Conservation (phyloP, 30 jellyfish, hydroid and myxozoan genomes). For the Sanderia malayensis region DNA sequence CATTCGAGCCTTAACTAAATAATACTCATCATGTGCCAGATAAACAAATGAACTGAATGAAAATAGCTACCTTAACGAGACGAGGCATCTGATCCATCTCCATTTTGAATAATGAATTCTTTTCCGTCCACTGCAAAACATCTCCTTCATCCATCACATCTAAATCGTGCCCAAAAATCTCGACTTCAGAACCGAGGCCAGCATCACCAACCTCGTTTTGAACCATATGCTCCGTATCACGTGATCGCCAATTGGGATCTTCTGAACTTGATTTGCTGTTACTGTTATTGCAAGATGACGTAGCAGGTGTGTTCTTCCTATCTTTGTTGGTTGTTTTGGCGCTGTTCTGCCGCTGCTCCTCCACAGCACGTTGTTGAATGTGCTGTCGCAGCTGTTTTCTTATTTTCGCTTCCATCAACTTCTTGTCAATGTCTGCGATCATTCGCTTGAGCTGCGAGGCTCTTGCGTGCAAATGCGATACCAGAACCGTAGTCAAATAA, state of each 20-base stretch:
- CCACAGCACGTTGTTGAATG: constrained; percentile 19
- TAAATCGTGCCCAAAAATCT: constrained; percentile 12
- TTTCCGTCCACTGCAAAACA: constrained; percentile 5
- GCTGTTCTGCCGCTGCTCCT: background rate
- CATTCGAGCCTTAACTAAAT: too few species aligned
- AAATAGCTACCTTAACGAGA: background rate
- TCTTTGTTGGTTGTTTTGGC: background rate
- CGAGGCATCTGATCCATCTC: constrained; percentile 8
- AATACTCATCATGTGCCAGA: too few species aligned
- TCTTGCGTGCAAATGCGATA: constrained; percentile 25
- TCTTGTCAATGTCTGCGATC: constrained; percentile 9
- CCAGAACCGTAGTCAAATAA: background rate
- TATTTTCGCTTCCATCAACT: constrained; percentile 29
- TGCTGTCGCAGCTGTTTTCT: constrained; percentile 49
- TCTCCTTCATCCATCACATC: constrained; percentile 32
- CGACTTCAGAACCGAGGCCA: background rate
- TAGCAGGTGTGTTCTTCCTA: background rate
- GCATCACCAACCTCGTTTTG: background rate
- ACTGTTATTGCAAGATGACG: background rate
- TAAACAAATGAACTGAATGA: too few species aligned
- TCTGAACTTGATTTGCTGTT: background rate
- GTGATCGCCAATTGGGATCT: constrained; percentile 36
- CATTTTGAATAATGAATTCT: background rate
- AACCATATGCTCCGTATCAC: background rate
- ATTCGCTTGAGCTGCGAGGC: constrained; percentile 6